These are phyloP conservation scores for Podotricha telesiphe DNA, from an alignment of 2,888 invertebrate species.

Conservation along the genomic window DNA sequence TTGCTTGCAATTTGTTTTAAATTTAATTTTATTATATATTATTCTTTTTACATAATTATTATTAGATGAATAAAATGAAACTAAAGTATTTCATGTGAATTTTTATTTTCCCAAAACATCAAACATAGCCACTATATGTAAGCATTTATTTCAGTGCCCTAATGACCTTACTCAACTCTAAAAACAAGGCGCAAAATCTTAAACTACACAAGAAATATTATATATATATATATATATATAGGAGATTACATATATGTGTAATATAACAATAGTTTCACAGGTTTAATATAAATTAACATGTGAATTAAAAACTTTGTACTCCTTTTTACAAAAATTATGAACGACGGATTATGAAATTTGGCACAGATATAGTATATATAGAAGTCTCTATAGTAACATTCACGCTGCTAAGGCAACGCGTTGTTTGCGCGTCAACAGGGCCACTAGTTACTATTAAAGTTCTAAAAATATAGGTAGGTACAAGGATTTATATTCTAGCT, in stretches of 20 bases:
- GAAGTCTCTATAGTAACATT: no score
- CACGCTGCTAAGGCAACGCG: no score
- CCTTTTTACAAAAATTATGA: no score
- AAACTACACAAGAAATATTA: background rate
- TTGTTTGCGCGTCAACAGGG: no score
- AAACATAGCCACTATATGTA: background rate
- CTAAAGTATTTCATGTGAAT: slow-evolving; percentile 18
- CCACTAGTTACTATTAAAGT: no score
- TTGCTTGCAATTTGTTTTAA: slow-evolving; percentile 23
- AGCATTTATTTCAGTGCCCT: background rate
- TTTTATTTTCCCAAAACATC: slow-evolving; percentile 18
- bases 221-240: background rate
- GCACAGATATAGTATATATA: no score
- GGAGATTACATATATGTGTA: background rate
- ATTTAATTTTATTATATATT: slow-evolving; percentile 19
- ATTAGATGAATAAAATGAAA: slow-evolving; percentile 26
- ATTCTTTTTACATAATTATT: slow-evolving; percentile 23
- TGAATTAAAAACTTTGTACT: no score
- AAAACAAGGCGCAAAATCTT: background rate
- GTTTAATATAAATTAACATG: no score
- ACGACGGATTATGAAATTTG: no score
- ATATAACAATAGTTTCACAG: background rate
- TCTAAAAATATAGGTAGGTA: no score
- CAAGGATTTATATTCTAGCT: no score
- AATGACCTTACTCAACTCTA: background rate